phyloP scores from a whole-genome alignment of 2,888 invertebrate species.

The Stictocephala bisonia region DNA sequence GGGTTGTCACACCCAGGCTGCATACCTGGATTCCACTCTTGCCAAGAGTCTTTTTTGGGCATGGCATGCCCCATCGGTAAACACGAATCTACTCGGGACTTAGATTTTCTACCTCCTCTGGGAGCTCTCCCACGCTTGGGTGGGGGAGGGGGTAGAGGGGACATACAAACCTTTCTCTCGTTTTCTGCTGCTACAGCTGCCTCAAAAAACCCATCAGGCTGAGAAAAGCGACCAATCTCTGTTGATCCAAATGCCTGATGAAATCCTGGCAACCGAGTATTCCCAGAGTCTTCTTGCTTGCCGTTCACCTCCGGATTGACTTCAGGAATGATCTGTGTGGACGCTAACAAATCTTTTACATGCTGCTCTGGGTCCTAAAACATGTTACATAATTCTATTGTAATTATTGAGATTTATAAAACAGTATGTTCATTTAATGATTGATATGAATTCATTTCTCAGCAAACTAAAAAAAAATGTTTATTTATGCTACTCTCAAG shows the following conservation, averaged over 20 bases:
- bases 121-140: conserved; percentile 38
- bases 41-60: conserved; percentile 42
- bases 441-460: too few species aligned
- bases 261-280: conserved; percentile 65
- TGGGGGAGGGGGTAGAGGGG: conserved; percentile 50
- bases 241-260: conserved; percentile 89
- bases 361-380: conserved; percentile 31
- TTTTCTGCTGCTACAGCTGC: conserved; percentile 42
- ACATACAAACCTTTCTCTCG: conserved; percentile 33
- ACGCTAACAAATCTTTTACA: conserved; percentile 7
- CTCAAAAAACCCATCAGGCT: conserved; percentile 72
- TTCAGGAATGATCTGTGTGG: conserved; percentile 15
- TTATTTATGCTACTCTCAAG: too few species aligned
- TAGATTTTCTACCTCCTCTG: conserved; percentile 40
- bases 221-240: conserved; percentile 84
- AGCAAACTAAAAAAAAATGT: too few species aligned
- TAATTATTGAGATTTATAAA: too few species aligned
- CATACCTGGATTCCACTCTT: conserved; percentile 36
- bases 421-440: too few species aligned
- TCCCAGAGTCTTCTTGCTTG: conserved; percentile 48
- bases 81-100: conserved; percentile 25
- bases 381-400: too few species aligned
- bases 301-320: conserved; percentile 14
- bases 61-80: conserved; percentile 39
- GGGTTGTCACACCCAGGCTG: conserved; percentile 31